phyloP scores from a whole-genome alignment of 2,888 invertebrate genomes.

The Lepetodrilus schrolli region DNA sequence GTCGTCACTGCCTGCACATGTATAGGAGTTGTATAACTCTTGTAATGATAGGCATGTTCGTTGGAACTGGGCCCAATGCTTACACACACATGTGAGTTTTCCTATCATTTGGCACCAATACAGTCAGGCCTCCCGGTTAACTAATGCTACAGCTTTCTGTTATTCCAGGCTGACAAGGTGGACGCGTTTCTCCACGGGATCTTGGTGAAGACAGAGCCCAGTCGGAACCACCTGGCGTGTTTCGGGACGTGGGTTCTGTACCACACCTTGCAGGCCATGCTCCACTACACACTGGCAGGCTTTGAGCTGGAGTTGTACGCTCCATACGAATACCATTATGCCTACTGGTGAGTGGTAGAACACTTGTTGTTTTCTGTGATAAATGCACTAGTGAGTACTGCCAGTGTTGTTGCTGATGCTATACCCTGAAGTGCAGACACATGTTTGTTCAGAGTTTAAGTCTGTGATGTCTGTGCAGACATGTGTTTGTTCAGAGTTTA shows the following conservation, averaged over 20 bases:
- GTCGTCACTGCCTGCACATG: too few relatives aligned
- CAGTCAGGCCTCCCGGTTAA: too few relatives aligned
- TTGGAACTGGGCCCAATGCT: neutral
- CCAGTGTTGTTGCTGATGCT: too few relatives aligned
- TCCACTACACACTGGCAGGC: constrained; percentile 93
- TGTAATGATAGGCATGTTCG: neutral
- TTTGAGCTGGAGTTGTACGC: constrained; percentile 97
- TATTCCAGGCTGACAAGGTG: constrained; percentile 86
- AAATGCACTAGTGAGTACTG: too few relatives aligned
- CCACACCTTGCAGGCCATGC: constrained; percentile 87
- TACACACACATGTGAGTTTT: neutral
- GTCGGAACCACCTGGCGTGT: constrained; percentile 86
- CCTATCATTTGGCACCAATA: too few relatives aligned
- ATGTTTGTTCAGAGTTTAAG: too few relatives aligned
- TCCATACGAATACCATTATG: constrained; percentile 95
- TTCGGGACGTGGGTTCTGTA: constrained; percentile 95
- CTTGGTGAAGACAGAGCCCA: constrained; percentile 82
- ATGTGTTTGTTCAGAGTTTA: too few relatives aligned
- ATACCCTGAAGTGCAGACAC: too few relatives aligned
- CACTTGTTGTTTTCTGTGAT: too few relatives aligned
- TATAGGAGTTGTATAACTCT: neutral
- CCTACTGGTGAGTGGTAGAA: constrained; percentile 79
- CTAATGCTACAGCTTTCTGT: neutral
- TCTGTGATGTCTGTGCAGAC: too few relatives aligned
- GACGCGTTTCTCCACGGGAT: constrained; percentile 87